Evolutionary conservation across 2,797 vertebrate species (phyloP).

Genomic region (Bovichtus diacanthus): DNA sequence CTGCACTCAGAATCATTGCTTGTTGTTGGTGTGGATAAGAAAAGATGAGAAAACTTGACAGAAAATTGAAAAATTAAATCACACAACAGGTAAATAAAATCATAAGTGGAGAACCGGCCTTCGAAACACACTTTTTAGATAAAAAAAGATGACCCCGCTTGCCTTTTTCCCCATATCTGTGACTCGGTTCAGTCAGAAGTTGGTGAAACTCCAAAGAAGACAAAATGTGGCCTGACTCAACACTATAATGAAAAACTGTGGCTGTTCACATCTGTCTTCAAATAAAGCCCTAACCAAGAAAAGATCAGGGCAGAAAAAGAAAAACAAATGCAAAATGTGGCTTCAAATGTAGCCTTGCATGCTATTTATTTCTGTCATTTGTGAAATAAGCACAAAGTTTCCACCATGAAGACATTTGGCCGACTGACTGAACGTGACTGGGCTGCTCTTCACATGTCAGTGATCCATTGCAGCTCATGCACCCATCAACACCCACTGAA

Average conservation of each 20-base stretch:
- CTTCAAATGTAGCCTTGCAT: constrained; percentile 36
- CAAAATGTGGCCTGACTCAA: constrained; percentile 66
- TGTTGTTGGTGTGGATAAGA: neutral
- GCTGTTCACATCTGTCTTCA: constrained; percentile 75
- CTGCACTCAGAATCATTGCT: neutral
- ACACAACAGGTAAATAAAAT: neutral
- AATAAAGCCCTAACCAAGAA: constrained; percentile 40
- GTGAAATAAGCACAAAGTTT: constrained; percentile 24
- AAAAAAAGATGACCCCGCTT: neutral
- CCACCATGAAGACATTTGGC: constrained; percentile 31
- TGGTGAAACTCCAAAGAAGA: constrained; percentile 47
- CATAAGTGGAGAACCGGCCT: neutral
- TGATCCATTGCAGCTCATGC: constrained; percentile 7
- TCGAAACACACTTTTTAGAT: neutral
- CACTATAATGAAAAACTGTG: constrained; percentile 66
- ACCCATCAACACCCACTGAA: neutral
- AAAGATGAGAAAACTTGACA: neutral
- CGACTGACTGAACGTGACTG: constrained; percentile 25
- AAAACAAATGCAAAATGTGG: constrained; percentile 48
- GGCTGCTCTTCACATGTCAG: constrained; percentile 34
- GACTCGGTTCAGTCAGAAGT: constrained; percentile 30
- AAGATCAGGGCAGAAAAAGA: constrained; percentile 39
- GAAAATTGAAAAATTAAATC: neutral
- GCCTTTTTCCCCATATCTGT: constrained; percentile 14
- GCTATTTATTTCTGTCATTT: constrained; percentile 28